Base-by-base conservation (phyloP, 2,888 invertebrate genomes). In the Acronicta psi region DNA sequence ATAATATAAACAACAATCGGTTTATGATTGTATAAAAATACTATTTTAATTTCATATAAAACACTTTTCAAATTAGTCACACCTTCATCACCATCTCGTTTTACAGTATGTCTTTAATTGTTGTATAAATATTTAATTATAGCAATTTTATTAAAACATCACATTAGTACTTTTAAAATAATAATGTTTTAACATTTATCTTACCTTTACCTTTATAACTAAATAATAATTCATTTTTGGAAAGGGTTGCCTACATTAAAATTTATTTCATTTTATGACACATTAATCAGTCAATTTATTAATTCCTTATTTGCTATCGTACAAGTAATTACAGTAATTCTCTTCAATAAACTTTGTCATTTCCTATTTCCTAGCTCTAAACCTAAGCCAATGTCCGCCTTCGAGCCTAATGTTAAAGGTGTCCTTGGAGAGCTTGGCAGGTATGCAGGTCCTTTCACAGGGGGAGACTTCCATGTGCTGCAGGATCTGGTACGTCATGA, bases 341-440 rank as follows among this genome's bases (percentile, higher is more conserved):
- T 29, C 17, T 9, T 38, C 10, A 10, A 13, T n/a, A 7, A 23
- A 2, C 20, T 41, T 23, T 23, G 23, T 13, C 23, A 4, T 23
- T 17, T 23, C 45, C 45, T 65, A 76, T 6, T 71, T 51, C 13
- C 83, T 77, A 0, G 61, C 16, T 42, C 46, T 79, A 23, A 86
- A 67, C 16, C 81, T 71, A 2, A 88, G 37, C 87, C 87, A 90
- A 37, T 86, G 82, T 0, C 90, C 91, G 2, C 88, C 90, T 17
- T 82, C 53, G 0, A 90, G 63, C 0, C 59, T 59, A 0, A 87
- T 36, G 31, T 77, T 84, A 53, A 89, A 83, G 0, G 73, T 60
- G 0, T 80, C 79, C 0, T 45, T 61, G 0, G 75, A 56, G 2
- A 91, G 63, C 47, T 69, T 55, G 0, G 76, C 66, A 0, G 88